Percentiles rank a stretch among this genome's conserved stretches.
Evolutionary conservation across 2,797 vertebrate species (phyloP).

Genomic region (Menidia menidia): DNA sequence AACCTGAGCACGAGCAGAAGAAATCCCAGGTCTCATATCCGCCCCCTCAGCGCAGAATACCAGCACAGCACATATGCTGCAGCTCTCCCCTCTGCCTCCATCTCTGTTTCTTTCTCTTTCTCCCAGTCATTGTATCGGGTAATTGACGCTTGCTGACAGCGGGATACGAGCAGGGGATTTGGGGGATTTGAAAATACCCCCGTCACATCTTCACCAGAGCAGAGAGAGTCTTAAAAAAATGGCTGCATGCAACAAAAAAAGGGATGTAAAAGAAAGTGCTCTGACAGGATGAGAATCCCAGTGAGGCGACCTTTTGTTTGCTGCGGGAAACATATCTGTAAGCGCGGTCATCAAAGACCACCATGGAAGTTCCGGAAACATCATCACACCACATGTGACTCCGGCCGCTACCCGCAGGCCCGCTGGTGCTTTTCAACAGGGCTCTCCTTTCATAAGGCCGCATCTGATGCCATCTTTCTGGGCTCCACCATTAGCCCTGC

Average conservation of each 20-base stretch:
- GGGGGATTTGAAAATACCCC: conserved; percentile 48
- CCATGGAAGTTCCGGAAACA: conserved; percentile 38
- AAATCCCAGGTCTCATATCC: conserved; percentile 81
- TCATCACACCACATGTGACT: conserved; percentile 48
- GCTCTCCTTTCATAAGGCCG: conserved; percentile 61
- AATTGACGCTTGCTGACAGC: conserved; percentile 71
- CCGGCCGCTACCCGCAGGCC: conserved; percentile 39
- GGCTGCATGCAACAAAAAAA: background rate
- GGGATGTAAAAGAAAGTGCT: background rate
- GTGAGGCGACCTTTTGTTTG: conserved; percentile 31
- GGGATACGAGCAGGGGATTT: conserved; percentile 61
- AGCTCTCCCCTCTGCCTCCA: conserved; percentile 40
- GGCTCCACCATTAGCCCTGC: conserved; percentile 21
- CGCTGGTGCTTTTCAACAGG: conserved; percentile 45
- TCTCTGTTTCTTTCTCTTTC: conserved; percentile 35
- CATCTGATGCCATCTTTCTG: conserved; percentile 43
- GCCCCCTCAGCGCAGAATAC: conserved; percentile 71
- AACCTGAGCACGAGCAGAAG: conserved; percentile 77
- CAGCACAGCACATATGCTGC: conserved; percentile 77
- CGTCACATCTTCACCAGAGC: conserved; percentile 19
- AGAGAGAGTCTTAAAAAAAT: background rate
- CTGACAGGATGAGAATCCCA: conserved; percentile 8
- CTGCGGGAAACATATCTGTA: conserved; percentile 22
- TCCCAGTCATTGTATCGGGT: conserved; percentile 56
- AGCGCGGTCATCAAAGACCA: conserved; percentile 39